Evolutionary conservation across 1,140 invertebrate genomes (phyloP).

Genomic region (Drosophila tristis): DNA sequence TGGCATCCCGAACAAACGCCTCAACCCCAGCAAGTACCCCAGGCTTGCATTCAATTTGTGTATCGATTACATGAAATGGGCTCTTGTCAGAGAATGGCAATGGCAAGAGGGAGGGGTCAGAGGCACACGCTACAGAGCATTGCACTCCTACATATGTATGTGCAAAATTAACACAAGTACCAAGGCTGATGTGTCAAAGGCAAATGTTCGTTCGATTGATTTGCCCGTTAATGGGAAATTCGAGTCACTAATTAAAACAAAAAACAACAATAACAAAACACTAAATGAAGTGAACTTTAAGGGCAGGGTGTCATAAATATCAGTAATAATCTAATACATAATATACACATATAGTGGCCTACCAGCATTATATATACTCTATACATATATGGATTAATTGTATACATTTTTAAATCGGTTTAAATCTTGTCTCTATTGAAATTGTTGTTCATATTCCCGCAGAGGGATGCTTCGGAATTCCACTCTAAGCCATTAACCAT

Average conservation of each 20-base stretch:
- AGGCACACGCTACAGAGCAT: not conserved
- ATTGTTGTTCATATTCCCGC: constrained; percentile 12
- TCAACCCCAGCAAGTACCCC: constrained; percentile 8
- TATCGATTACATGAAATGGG: constrained; percentile 55
- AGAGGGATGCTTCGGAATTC: constrained; percentile 46
- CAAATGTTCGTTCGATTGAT: constrained; percentile 39
- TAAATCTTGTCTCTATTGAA: too few species aligned
- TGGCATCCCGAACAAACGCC: too few species aligned
- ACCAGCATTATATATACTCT: too few species aligned
- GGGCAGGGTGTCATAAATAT: too few species aligned
- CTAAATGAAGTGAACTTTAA: too few species aligned
- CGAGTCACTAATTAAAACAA: constrained; percentile 3
- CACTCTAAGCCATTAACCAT: too few species aligned
- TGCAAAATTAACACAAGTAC: constrained; percentile 62
- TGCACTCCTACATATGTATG: constrained; percentile 20
- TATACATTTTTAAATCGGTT: too few species aligned
- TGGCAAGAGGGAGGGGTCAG: constrained; percentile 3
- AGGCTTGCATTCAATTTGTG: constrained; percentile 42
- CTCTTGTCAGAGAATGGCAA: constrained; percentile 17
- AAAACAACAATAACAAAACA: too few species aligned
- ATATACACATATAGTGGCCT: too few species aligned
- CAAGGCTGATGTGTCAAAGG: constrained; percentile 26
- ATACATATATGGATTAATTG: too few species aligned
- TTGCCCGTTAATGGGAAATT: constrained; percentile 24
- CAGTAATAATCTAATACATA: too few species aligned